Conservation (phyloP, 2,797 vertebrate species). For the Chaetodon trifasciatus region DNA sequence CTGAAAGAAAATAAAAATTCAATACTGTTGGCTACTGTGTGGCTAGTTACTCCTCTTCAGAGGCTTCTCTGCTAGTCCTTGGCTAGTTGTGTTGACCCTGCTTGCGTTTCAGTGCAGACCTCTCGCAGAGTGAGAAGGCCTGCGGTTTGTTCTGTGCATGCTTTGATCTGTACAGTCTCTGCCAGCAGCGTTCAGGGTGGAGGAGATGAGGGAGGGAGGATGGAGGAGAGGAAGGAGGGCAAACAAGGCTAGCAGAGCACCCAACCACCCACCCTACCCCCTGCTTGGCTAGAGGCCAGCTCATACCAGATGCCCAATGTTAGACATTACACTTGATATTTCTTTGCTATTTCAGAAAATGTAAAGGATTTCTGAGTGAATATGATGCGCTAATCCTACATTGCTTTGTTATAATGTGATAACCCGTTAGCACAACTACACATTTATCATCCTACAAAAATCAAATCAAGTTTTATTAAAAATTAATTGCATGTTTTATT, state of each 20-base stretch:
- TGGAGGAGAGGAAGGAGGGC: constrained; percentile 41
- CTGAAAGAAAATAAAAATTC: background rate
- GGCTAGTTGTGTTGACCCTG: constrained; percentile 18
- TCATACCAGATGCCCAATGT: constrained; percentile 44
- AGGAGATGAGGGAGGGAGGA: constrained; percentile 34
- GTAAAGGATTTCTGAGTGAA: background rate
- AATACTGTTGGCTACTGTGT: background rate
- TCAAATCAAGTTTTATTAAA: background rate
- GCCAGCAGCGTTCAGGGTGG: constrained; percentile 55
- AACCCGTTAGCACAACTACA: background rate
- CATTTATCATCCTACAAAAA: background rate
- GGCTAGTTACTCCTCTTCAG: constrained; percentile 21
- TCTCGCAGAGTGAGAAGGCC: constrained; percentile 60
- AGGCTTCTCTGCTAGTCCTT: constrained; percentile 23
- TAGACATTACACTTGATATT: constrained; percentile 28
- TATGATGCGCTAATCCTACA: background rate
- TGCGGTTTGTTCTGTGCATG: constrained; percentile 60
- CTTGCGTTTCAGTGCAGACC: constrained; percentile 45
- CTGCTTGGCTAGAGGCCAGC: constrained; percentile 43
- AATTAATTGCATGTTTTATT: background rate
- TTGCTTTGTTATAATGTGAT: background rate
- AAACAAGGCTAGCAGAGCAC: constrained; percentile 42
- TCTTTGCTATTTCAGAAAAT: constrained; percentile 14
- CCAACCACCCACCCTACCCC: constrained; percentile 28
- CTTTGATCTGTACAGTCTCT: constrained; percentile 65